A percentile compares a stretch with the other conserved stretches of the same genome.
Conservation (phyloP, 2,797 vertebrate species). For the Oreonectes daqikongensis region DNA sequence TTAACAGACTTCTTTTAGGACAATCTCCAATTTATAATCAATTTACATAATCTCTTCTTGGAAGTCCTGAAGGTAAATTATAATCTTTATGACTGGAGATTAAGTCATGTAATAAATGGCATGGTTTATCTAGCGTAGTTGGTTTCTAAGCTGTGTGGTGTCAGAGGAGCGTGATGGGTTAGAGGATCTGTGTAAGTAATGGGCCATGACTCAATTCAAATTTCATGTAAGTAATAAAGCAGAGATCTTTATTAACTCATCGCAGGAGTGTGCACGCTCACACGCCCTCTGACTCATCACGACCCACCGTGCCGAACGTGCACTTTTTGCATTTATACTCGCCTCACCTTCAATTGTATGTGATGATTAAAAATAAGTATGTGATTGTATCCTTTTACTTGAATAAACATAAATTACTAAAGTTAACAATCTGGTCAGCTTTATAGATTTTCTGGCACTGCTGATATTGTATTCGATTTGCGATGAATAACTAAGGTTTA, state of each 20-base stretch:
- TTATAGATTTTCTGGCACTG: no score
- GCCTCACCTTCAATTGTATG: background rate
- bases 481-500: no score
- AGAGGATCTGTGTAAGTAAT: constrained; percentile 31
- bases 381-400: no score
- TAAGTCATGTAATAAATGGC: constrained; percentile 10
- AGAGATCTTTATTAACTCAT: constrained; percentile 16
- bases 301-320: constrained; percentile 9
- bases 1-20: no score
- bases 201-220: constrained; percentile 31
- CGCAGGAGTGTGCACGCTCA: background rate
- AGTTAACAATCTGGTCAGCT: no score
- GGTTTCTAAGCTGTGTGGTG: background rate
- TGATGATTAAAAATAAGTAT: background rate
- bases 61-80: background rate
- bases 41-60: no score
- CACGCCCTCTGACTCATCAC: constrained; percentile 42
- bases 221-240: constrained; percentile 18
- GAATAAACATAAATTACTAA: no score
- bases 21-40: no score
- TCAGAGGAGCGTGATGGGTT: constrained; percentile 23
- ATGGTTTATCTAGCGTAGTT: constrained; percentile 6
- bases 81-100: background rate
- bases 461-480: no score
- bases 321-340: constrained; percentile 7